Evolutionary conservation across 30 jellyfish, hydroid and myxozoan genomes (phyloP).

Genomic region (Turritopsis dohrnii): DNA sequence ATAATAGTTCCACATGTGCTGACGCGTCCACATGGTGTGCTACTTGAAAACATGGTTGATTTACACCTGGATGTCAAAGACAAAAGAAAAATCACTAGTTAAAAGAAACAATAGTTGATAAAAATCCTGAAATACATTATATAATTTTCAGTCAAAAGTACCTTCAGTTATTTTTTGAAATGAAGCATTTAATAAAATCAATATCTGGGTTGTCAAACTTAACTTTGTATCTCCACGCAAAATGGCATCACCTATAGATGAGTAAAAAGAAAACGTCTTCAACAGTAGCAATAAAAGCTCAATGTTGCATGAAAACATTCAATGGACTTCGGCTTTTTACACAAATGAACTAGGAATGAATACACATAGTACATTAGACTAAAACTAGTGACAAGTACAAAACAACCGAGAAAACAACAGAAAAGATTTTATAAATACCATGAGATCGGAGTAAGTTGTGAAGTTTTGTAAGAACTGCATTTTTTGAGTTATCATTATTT

Average conservation of each 20-base stretch:
- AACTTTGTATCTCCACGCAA: conserved; percentile 45
- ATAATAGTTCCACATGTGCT: conserved; percentile 22
- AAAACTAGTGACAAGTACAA: not conserved
- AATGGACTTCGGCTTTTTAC: not conserved
- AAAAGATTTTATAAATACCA: not conserved
- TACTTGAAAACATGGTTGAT: conserved; percentile 45
- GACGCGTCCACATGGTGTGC: conserved; percentile 6
- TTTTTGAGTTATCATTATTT: not conserved
- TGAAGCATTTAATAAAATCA: conserved; percentile 36
- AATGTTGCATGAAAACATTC: not conserved
- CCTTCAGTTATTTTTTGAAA: conserved; percentile 43
- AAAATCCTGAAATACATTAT: no score
- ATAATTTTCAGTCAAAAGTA: no score
- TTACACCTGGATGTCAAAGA: not conserved
- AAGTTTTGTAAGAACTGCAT: not conserved
- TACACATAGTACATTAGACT: no score
- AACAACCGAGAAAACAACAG: not conserved
- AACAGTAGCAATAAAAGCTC: not conserved
- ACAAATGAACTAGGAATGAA: not conserved
- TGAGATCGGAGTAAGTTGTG: not conserved
- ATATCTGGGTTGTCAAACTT: conserved; percentile 51
- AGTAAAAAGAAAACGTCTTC: not conserved
- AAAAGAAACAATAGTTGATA: no score
- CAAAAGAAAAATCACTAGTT: no score
- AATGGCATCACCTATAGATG: conserved; percentile 45